These are phyloP conservation scores for Xestia rhomboidea DNA, from an alignment of 2,888 invertebrate genomes.

Conservation along the genomic window DNA sequence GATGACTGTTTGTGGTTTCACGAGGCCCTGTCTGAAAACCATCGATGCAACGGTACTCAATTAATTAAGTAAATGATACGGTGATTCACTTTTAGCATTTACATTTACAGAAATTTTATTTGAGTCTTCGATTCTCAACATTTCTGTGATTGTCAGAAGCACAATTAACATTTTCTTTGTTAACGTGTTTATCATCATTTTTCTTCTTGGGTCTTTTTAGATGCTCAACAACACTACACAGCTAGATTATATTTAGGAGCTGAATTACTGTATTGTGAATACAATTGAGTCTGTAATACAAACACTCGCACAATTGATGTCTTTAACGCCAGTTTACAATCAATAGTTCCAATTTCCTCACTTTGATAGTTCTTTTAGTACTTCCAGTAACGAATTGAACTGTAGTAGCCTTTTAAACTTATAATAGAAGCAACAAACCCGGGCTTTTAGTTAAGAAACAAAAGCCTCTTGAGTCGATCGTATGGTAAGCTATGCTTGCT, in stretches of 20 bases:
- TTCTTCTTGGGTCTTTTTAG: not conserved
- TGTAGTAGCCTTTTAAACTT: not conserved
- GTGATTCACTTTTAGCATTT: not conserved
- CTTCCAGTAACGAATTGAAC: constrained; percentile 1
- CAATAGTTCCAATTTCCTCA: constrained; percentile 4
- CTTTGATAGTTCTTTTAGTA: constrained; percentile 1
- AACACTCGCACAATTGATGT: not conserved
- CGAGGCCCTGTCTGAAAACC: not conserved
- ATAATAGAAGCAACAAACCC: not conserved
- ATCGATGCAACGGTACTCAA: not conserved
- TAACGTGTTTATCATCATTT: not conserved
- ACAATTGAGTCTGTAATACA: constrained; percentile 17
- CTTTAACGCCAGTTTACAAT: constrained; percentile 2
- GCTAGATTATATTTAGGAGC: not conserved
- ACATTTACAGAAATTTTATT: not conserved
- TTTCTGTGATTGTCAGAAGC: not conserved
- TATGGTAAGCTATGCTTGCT: not conserved
- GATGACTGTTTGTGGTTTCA: constrained; percentile 28
- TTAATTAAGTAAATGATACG: not conserved
- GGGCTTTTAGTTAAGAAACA: not conserved
- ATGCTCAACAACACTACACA: no score
- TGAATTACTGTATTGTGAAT: not conserved
- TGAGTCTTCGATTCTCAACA: not conserved
- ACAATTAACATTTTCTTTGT: not conserved
- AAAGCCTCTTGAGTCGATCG: not conserved